phyloP scores from a whole-genome alignment of 2,888 invertebrate species.

The Cheilosia urbana region DNA sequence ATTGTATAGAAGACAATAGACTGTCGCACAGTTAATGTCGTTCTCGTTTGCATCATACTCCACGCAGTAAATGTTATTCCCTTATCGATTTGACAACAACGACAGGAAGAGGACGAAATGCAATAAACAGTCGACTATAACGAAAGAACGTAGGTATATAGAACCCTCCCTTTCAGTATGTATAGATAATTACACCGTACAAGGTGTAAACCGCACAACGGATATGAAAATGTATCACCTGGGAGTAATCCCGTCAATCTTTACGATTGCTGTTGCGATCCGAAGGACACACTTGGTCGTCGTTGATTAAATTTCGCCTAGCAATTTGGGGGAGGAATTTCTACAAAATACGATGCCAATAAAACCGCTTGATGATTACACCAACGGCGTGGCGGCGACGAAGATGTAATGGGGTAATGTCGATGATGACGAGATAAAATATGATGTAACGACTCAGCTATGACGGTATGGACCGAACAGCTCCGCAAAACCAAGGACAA shows the following conservation, averaged over 20 bases:
- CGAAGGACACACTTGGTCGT: constrained; percentile 4
- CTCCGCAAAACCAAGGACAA: not conserved
- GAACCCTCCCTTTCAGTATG: not conserved
- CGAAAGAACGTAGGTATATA: not conserved
- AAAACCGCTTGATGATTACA: constrained; percentile 57
- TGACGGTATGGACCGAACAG: not conserved
- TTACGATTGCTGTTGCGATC: not conserved
- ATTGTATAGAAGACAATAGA: constrained; percentile 3
- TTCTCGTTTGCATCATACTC: not conserved
- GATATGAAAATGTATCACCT: not conserved
- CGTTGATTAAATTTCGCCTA: not conserved
- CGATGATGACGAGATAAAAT: constrained; percentile 23
- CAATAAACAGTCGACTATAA: not conserved
- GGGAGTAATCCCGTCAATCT: not conserved
- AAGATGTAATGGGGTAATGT: not conserved
- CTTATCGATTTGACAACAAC: not conserved
- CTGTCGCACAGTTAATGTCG: not conserved
- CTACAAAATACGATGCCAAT: constrained; percentile 27
- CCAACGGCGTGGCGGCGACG: not conserved
- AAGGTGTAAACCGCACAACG: not conserved
- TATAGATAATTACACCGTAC: not conserved
- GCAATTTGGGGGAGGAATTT: constrained; percentile 23
- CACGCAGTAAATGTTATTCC: not conserved
- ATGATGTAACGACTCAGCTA: not conserved
- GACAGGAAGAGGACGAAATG: not conserved